Conservation (phyloP, 92 coral and sea anemone species). For the Epizoanthus stellaris region DNA sequence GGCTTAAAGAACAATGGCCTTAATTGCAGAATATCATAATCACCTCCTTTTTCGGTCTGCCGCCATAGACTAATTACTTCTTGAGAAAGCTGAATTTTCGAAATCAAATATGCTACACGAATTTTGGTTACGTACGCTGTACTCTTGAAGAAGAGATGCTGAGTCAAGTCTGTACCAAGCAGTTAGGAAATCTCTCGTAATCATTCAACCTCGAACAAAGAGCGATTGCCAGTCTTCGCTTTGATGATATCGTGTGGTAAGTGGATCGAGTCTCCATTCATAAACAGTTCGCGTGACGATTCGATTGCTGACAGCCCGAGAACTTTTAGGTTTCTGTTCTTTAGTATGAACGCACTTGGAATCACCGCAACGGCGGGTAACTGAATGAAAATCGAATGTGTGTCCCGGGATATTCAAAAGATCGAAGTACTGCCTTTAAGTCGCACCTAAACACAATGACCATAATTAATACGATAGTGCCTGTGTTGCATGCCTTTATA, state of each 20-base stretch:
- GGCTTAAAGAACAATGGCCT: constrained; percentile 36
- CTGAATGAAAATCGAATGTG: constrained; percentile 16
- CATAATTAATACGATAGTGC: constrained; percentile 36
- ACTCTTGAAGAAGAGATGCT: background rate
- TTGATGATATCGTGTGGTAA: constrained; percentile 36
- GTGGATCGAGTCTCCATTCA: constrained; percentile 31
- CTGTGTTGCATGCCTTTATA: background rate
- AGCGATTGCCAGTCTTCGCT: constrained; percentile 22
- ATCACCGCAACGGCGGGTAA: background rate
- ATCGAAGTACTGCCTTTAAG: constrained; percentile 32
- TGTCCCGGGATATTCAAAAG: constrained; percentile 54
- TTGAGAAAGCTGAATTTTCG: constrained; percentile 25
- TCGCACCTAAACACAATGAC: constrained; percentile 46
- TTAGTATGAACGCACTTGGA: background rate
- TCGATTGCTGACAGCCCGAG: constrained; percentile 17
- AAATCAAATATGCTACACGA: constrained; percentile 26
- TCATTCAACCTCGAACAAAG: constrained; percentile 5
- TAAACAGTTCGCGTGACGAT: constrained; percentile 47
- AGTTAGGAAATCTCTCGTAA: background rate
- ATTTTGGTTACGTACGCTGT: background rate
- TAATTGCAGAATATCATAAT: constrained; percentile 48
- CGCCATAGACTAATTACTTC: constrained; percentile 51
- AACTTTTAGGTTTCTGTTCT: constrained; percentile 24
- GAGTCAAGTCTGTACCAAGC: background rate
- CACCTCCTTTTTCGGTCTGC: constrained; percentile 36